A percentile compares a stretch with the other conserved stretches of the same genome.
phyloP scores from a whole-genome alignment of 2,113 vertebrate species.

The Falco punctatus region DNA sequence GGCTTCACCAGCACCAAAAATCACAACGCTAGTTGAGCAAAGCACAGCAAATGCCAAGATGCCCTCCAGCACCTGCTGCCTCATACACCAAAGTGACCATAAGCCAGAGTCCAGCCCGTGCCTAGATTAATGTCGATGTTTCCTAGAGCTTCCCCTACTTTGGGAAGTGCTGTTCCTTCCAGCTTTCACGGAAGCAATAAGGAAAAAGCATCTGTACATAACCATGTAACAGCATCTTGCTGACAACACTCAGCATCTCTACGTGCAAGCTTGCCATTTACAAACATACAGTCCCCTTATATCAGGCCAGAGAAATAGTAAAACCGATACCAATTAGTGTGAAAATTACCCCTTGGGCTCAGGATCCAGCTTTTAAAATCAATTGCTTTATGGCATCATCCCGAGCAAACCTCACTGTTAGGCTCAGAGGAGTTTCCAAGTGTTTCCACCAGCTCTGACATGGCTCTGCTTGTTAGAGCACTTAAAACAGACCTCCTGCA shows the following conservation, averaged over 20 bases:
- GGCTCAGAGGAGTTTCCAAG: not conserved
- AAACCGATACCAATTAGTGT: not conserved
- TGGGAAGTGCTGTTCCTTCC: not conserved
- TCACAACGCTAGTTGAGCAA: accelerated
- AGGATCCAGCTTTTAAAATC: not conserved
- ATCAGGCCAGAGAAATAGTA: not conserved
- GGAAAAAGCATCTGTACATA: not conserved
- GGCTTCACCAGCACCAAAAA: not conserved
- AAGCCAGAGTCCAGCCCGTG: not conserved
- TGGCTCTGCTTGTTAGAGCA: not conserved
- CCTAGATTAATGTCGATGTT: not conserved
- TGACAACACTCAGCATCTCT: not conserved
- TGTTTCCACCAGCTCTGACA: not conserved
- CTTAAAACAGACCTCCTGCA: not conserved
- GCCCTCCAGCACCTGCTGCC: not conserved
- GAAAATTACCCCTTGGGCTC: not conserved
- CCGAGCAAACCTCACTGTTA: not conserved
- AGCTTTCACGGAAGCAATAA: not conserved
- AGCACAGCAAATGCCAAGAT: accelerated
- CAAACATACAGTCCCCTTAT: not conserved
- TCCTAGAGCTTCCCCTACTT: not conserved
- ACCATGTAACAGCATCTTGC: not conserved
- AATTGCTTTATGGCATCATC: not conserved
- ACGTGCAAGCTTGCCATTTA: not conserved
- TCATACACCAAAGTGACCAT: not conserved